phyloP scores from a whole-genome alignment of 2,888 invertebrate genomes.

The Fragum whitleyi region DNA sequence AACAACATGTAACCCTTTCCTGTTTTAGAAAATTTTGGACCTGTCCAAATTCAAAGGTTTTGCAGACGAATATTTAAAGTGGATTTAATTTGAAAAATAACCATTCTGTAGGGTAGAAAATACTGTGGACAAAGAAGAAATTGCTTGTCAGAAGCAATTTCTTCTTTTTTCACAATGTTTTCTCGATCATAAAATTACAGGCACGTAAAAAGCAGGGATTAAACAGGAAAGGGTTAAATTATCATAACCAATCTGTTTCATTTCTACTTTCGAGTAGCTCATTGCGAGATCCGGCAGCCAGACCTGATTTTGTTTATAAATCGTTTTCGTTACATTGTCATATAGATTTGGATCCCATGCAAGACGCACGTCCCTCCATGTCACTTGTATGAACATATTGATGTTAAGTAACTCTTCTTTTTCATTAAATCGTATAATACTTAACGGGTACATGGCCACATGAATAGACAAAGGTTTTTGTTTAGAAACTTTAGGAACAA shows the following conservation, averaged over 20 bases:
- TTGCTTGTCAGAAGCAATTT: too few relatives aligned
- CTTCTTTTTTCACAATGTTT: too few relatives aligned
- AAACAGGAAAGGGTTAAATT: too few relatives aligned
- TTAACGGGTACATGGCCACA: neutral
- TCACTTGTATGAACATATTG: neutral
- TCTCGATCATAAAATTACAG: too few relatives aligned
- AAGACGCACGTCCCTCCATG: neutral
- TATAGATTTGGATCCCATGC: neutral
- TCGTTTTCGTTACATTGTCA: constrained; percentile 5
- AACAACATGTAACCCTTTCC: too few relatives aligned
- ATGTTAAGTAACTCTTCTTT: neutral
- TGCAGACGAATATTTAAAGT: too few relatives aligned
- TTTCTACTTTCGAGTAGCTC: neutral
- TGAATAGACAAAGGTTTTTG: neutral
- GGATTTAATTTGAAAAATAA: too few relatives aligned
- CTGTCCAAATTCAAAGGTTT: too few relatives aligned
- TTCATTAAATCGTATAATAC: constrained; percentile 7
- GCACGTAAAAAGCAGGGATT: too few relatives aligned
- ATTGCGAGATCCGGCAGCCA: neutral
- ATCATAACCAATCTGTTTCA: constrained; percentile 2
- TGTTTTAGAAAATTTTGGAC: too few relatives aligned
- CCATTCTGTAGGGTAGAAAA: too few relatives aligned
- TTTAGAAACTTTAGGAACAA: neutral
- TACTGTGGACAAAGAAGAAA: too few relatives aligned
- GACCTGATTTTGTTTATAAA: neutral